These are phyloP conservation scores for Molorchus minor DNA, from an alignment of 2,888 invertebrate genomes.

Conservation along the genomic window DNA sequence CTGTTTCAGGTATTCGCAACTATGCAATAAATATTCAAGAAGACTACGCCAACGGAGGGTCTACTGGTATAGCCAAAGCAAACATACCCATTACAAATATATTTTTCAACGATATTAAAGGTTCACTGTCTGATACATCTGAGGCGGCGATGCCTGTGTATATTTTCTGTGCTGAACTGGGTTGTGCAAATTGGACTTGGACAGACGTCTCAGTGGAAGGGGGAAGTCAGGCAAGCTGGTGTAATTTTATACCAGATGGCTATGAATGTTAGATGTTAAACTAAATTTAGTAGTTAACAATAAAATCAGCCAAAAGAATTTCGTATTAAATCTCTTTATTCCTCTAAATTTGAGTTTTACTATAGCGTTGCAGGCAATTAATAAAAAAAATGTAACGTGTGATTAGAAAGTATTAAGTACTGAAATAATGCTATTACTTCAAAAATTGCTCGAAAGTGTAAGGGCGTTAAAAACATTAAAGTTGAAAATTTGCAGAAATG, in stretches of 20 bases:
- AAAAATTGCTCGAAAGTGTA: no score
- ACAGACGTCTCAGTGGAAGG: slow-evolving; percentile 34
- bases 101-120: slow-evolving; percentile 33
- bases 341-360: no score
- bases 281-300: no score
- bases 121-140: slow-evolving; percentile 29
- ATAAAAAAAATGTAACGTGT: no score
- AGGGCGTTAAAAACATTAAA: no score
- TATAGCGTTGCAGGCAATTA: no score
- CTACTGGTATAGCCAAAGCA: slow-evolving; percentile 34
- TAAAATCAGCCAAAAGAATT: no score
- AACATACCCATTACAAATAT: slow-evolving; percentile 41
- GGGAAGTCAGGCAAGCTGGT: slow-evolving; percentile 24
- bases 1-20: slow-evolving; percentile 37
- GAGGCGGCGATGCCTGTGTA: slow-evolving; percentile 27
- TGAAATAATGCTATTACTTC: no score
- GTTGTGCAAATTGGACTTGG: slow-evolving; percentile 40
- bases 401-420: no score
- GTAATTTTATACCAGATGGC: slow-evolving; percentile 34
- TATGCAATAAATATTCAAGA: slow-evolving; percentile 39
- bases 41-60: slow-evolving; percentile 36
- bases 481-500: no score
- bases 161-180: slow-evolving; percentile 40
- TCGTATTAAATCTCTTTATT: no score
- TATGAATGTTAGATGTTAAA: slow-evolving; percentile 40